Conservation (phyloP, 2,797 vertebrate species). For the Amblyraja radiata region DNA sequence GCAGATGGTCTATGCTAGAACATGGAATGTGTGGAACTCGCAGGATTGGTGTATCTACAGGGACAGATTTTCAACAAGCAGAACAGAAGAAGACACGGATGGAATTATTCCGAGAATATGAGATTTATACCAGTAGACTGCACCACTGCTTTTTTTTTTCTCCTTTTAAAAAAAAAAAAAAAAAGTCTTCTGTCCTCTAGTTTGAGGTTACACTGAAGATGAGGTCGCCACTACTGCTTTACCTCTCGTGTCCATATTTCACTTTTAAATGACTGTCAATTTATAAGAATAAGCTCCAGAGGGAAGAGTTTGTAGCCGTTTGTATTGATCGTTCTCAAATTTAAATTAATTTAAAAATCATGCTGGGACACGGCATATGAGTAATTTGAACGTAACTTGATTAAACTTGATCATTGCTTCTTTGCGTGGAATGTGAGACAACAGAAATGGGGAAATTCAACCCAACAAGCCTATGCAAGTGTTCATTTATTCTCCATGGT, state of each 20-base stretch:
- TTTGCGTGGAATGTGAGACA: neutral
- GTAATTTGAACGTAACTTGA: no score
- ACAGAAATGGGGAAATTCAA: neutral
- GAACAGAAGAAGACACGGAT: neutral
- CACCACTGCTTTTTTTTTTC: neutral
- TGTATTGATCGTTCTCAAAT: neutral
- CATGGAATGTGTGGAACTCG: neutral
- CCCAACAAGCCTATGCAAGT: neutral
- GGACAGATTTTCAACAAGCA: neutral
- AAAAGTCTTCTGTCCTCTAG: no score
- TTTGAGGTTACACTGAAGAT: no score
- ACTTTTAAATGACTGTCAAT: neutral
- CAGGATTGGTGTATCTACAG: neutral
- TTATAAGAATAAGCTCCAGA: neutral
- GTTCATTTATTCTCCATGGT: neutral
- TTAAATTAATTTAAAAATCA: neutral
- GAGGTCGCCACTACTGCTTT: no score
- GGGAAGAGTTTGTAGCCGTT: neutral
- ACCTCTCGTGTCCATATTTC: no score
- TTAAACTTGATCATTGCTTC: no score
- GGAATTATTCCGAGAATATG: neutral
- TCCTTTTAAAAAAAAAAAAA: no score
- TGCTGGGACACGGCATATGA: neutral
- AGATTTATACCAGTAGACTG: neutral
- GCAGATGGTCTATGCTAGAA: neutral